Percentiles rank a stretch among this genome's conserved stretches.
Conservation (phyloP, 2,888 invertebrate species). For the Acrocyrtus sp. region DNA sequence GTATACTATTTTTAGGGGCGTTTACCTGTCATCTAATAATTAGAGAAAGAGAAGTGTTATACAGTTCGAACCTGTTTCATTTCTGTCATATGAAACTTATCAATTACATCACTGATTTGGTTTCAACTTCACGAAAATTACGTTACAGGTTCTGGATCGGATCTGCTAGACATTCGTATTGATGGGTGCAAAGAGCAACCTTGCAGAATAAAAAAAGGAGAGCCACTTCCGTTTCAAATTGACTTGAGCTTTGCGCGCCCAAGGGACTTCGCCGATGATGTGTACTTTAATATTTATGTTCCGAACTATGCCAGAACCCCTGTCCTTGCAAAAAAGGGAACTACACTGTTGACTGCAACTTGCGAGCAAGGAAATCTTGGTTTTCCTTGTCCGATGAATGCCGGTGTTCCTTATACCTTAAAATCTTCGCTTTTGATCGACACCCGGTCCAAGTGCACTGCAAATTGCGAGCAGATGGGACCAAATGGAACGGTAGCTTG, state of each 20-base stretch:
- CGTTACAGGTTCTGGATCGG: conserved; percentile 9
- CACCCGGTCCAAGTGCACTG: conserved; percentile 6
- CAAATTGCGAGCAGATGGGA: conserved; percentile 10
- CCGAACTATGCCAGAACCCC: conserved; percentile 29
- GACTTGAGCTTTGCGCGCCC: conserved; percentile 23
- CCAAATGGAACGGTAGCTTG: conserved; percentile 18
- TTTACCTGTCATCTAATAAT: no score
- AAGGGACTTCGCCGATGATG: conserved; percentile 1
- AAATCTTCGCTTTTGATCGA: conserved; percentile 13
- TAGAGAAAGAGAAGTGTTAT: no score
- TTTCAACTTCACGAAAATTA: no score
- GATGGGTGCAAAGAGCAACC: conserved; percentile 15
- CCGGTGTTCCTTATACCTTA: conserved; percentile 5
- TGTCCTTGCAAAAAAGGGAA: conserved; percentile 15
- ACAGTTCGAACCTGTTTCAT: no score
- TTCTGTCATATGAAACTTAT: no score
- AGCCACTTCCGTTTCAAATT: conserved; percentile 23
- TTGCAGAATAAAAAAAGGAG: conserved; percentile 26
- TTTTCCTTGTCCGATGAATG: conserved; percentile 18
- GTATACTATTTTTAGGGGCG: no score
- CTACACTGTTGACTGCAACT: conserved; percentile 21
- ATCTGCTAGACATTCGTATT: conserved; percentile 9
- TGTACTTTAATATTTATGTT: conserved; percentile 25
- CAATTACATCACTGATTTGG: no score
- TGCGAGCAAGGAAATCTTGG: conserved; percentile 25